Base-by-base conservation (phyloP, 2,888 invertebrate species). In the Neoitamus cyanurus region DNA sequence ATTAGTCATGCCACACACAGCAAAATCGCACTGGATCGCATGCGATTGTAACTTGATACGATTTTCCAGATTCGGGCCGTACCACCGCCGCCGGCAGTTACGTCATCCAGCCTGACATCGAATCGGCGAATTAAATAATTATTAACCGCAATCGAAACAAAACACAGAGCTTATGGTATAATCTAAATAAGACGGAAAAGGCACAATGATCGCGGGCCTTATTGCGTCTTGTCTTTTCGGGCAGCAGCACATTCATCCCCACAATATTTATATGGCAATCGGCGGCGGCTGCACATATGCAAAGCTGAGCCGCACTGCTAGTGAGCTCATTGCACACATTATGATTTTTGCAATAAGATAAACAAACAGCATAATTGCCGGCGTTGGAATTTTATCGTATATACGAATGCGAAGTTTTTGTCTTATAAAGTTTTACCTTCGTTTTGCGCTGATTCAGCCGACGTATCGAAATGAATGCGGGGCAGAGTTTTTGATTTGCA, bases 401-500 rank as follows among this genome's bases (percentile, higher is more conserved):
- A n/a, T n/a, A 6, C 48, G 20, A 42, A 20, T 15, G 42, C 75
- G 5, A 15, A 28, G 13, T 37, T 78, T 78, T 34, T 28, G 28
- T 82, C 83, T 58, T 75, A 28, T 11, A 28, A 68, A 68, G 37
- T 84, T 90, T 58, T 91, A 91, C 91, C 91, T 91, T 91, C 90
- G 88, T 89, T 89, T 75, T 89, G 87, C 86, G 89, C 89, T 87
- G 90, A 89, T 88, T 90, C 90, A 87, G 90, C 88, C 80, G 90
- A 88, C 87, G 89, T 90, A 88, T 91, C 91, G 87, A 91, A 91
- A 88, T 91, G 91, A 87, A 91, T 91, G 88, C 91, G 91, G 86
- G 91, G 91, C 89, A 91, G 89, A 86, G 91, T 91, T 91, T 91
- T 91, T 88, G 91, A 91, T 88, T 91, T 91, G 89, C 90, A 91